phyloP scores from a whole-genome alignment of 2,888 invertebrate genomes.

The Erpobdella octoculata region DNA sequence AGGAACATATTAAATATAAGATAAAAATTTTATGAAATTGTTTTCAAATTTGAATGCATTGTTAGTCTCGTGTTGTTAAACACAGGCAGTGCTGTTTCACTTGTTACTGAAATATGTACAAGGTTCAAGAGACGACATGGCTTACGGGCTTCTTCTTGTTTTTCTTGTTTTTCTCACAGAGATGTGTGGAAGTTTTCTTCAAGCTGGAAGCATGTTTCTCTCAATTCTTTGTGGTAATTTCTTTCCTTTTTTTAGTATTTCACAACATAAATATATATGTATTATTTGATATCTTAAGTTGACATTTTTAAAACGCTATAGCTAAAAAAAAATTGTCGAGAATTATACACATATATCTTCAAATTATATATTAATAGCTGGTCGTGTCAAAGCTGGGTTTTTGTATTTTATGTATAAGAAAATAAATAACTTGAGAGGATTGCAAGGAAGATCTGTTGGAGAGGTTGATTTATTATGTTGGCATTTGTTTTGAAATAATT shows the following conservation, averaged over 20 bases:
- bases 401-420: slow-evolving; percentile 53
- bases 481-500: not conserved
- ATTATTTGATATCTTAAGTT: no score
- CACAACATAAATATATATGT: no score
- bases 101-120: slow-evolving; percentile 41
- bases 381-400: slow-evolving; percentile 50
- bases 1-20: no score
- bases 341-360: no score
- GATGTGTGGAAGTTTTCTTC: slow-evolving; percentile 52
- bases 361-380: slow-evolving; percentile 42
- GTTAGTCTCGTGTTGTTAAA: no score
- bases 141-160: slow-evolving; percentile 55
- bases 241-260: not conserved
- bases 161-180: slow-evolving; percentile 54
- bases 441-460: slow-evolving; percentile 55
- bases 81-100: slow-evolving; percentile 44
- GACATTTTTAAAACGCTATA: no score
- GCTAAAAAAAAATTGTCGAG: no score
- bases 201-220: slow-evolving; percentile 56
- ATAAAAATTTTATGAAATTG: no score
- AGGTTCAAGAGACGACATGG: slow-evolving; percentile 45
- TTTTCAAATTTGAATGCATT: no score
- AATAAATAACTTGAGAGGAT: slow-evolving; percentile 50
- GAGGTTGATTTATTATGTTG: slow-evolving; percentile 46
- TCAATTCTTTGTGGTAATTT: slow-evolving; percentile 52